Conservation (phyloP, 2,888 invertebrate species). For the Hermodice carunculata region DNA sequence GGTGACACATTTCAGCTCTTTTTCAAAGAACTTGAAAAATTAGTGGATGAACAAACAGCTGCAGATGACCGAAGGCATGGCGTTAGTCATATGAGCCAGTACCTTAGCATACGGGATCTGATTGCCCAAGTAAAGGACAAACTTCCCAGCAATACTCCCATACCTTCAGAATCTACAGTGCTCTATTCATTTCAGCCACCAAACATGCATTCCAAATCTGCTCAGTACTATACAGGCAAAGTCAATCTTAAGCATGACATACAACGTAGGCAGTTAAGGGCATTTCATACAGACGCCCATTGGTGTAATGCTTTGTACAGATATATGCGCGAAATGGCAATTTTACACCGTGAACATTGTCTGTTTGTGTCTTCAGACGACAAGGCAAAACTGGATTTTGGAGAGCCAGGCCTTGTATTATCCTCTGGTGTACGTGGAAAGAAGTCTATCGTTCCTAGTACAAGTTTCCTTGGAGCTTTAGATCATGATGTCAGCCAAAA, state of each 20-base stretch:
- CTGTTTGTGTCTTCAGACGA: conserved; percentile 33
- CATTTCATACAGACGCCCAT: too few relatives aligned
- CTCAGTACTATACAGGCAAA: too few relatives aligned
- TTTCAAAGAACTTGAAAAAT: neutral
- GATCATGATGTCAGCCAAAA: conserved; percentile 39
- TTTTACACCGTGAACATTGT: too few relatives aligned
- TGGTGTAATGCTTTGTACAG: too few relatives aligned
- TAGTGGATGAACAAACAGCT: conserved; percentile 3
- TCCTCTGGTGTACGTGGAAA: conserved; percentile 38
- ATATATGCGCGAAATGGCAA: too few relatives aligned
- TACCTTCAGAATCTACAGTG: neutral
- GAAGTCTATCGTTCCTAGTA: conserved; percentile 33
- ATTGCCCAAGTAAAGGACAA: neutral
- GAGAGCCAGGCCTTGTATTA: conserved; percentile 32
- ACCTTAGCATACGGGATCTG: neutral
- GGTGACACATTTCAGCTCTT: conserved; percentile 7
- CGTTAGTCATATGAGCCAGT: neutral
- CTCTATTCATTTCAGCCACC: too few relatives aligned
- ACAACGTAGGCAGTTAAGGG: too few relatives aligned
- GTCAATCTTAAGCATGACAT: too few relatives aligned
- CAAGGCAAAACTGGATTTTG: conserved; percentile 36
- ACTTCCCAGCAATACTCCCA: neutral
- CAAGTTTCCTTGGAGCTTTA: conserved; percentile 13
- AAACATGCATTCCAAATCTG: too few relatives aligned
- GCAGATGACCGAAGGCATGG: conserved; percentile 6